Evolutionary conservation across 2,797 vertebrate species (phyloP).

Genomic region (Falco berigora): DNA sequence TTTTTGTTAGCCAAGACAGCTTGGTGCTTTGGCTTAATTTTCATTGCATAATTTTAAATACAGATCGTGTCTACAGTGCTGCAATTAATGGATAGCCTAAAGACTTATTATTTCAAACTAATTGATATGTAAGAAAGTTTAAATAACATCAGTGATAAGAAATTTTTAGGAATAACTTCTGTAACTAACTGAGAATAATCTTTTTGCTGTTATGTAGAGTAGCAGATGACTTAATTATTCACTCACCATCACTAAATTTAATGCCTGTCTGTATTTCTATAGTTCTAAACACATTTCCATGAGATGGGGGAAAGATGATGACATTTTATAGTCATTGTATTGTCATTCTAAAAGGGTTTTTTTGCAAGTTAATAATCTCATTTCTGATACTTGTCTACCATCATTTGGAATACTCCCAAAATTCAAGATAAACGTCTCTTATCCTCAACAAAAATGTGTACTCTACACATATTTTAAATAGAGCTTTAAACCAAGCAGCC

Average conservation of each 20-base stretch:
- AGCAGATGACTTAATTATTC: slow-evolving; percentile 9
- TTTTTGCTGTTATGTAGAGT: slow-evolving; percentile 9
- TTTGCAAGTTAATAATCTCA: not conserved
- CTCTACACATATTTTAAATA: not conserved
- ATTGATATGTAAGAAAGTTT: slow-evolving; percentile 77
- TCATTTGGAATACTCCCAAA: not conserved
- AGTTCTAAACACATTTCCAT: not conserved
- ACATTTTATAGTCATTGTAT: not conserved
- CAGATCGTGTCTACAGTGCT: slow-evolving; percentile 72
- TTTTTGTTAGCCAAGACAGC: slow-evolving; percentile 67
- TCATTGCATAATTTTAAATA: slow-evolving; percentile 73
- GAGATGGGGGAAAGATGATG: not conserved
- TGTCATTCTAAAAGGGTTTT: not conserved
- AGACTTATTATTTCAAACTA: slow-evolving; percentile 80
- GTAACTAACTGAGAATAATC: slow-evolving; percentile 54
- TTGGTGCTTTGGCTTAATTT: slow-evolving; percentile 74
- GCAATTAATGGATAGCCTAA: slow-evolving; percentile 81
- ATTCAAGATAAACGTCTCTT: not conserved
- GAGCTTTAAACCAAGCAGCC: not conserved
- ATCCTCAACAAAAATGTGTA: not conserved
- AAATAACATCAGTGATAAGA: slow-evolving; percentile 68
- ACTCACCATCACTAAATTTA: not conserved
- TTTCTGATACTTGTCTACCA: not conserved
- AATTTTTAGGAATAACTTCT: slow-evolving; percentile 60
- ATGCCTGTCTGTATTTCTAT: not conserved